These are phyloP conservation scores for Phortica okadai DNA, from an alignment of 2,888 invertebrate species.

Conservation along the genomic window DNA sequence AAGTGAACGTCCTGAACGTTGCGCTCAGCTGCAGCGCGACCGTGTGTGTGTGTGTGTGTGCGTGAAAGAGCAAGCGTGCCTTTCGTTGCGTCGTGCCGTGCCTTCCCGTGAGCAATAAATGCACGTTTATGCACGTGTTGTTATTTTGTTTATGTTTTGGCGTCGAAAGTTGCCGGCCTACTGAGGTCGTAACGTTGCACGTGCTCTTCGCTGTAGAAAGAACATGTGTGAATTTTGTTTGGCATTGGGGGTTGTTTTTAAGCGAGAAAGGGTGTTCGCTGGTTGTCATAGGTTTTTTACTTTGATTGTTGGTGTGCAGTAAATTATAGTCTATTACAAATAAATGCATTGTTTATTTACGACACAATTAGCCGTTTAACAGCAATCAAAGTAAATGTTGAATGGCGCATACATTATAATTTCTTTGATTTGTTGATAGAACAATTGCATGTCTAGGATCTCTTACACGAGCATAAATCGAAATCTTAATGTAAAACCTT, in stretches of 20 bases:
- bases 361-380: neutral
- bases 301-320: neutral
- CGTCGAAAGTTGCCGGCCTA: constrained; percentile 24
- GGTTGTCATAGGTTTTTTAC: constrained; percentile 19
- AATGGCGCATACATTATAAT: too few relatives aligned
- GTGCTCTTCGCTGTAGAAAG: neutral
- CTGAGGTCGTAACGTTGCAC: constrained; percentile 8
- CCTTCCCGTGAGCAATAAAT: constrained; percentile 29
- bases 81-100: constrained; percentile 40
- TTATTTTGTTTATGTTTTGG: constrained; percentile 25
- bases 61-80: constrained; percentile 50
- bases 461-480: too few relatives aligned
- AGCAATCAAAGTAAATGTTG: neutral
- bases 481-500: too few relatives aligned
- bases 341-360: neutral
- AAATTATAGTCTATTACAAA: neutral
- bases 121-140: constrained; percentile 1
- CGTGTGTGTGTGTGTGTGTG: constrained; percentile 44
- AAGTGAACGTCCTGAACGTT: constrained; percentile 20
- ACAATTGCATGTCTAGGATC: too few relatives aligned
- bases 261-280: neutral
- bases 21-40: constrained; percentile 42
- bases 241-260: constrained; percentile 12
- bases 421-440: too few relatives aligned
- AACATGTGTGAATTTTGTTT: neutral